These are phyloP conservation scores for Hartigia nigra DNA, from an alignment of 2,888 invertebrate genomes.

Conservation along the genomic window DNA sequence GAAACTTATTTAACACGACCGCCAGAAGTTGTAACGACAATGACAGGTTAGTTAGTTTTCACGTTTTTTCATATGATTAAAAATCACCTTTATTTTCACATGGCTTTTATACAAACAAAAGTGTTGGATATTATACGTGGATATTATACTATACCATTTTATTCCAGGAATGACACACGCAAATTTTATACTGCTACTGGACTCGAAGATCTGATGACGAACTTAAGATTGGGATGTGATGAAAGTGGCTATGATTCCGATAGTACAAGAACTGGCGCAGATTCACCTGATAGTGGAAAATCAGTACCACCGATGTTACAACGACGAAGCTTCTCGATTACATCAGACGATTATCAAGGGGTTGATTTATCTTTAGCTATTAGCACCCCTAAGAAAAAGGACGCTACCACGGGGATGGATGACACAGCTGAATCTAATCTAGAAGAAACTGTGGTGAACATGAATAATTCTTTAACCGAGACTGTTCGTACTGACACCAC, in stretches of 20 bases:
- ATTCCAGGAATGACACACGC: constrained; percentile 33
- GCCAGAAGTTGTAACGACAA: constrained; percentile 46
- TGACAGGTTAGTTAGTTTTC: constrained; percentile 37
- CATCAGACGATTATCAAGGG: constrained; percentile 55
- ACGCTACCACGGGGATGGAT: constrained; percentile 2
- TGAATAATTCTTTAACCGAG: constrained; percentile 28
- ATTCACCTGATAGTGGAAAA: constrained; percentile 68
- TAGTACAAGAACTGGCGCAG: constrained; percentile 69
- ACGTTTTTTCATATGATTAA: neutral
- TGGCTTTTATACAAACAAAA: neutral
- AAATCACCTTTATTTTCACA: neutral
- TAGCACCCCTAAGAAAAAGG: constrained; percentile 28
- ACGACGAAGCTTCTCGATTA: constrained; percentile 51
- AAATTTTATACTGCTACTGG: constrained; percentile 39
- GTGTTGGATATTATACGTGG: neutral
- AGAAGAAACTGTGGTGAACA: neutral
- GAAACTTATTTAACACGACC: constrained; percentile 50
- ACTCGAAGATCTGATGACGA: constrained; percentile 59
- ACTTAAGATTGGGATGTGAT: constrained; percentile 65
- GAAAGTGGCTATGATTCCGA: constrained; percentile 74
- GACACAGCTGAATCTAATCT: neutral
- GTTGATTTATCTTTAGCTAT: constrained; percentile 44
- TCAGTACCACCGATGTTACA: constrained; percentile 38
- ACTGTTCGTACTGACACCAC: constrained; percentile 39
- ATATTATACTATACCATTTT: neutral